phyloP scores from a whole-genome alignment of 2,113 vertebrate genomes.

The Odontesthes bonariensis region DNA sequence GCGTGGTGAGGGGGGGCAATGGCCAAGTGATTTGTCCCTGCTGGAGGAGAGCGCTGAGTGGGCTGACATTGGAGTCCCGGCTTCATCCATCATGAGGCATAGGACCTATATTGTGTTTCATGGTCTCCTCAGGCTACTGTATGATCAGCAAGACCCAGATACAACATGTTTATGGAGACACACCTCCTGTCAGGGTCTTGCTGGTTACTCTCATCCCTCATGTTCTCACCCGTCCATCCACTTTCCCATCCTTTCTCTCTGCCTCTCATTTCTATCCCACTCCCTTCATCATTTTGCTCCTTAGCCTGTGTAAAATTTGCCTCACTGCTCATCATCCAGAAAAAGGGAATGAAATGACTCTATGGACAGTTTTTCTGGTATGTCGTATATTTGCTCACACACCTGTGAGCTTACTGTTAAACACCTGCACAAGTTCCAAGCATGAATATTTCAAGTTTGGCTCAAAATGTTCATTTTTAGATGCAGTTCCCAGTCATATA shows the following conservation, averaged over 20 bases:
- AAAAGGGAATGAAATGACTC: constrained; percentile 39
- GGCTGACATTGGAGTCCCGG: constrained; percentile 53
- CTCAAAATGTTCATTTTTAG: not conserved
- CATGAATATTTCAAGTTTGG: not conserved
- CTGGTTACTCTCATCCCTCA: constrained; percentile 58
- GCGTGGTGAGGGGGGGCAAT: constrained; percentile 38
- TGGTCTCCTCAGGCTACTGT: constrained; percentile 60
- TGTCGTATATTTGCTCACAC: constrained; percentile 1
- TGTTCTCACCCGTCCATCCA: constrained; percentile 53
- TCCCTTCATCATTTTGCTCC: constrained; percentile 48
- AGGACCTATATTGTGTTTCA: constrained; percentile 66
- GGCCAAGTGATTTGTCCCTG: constrained; percentile 70
- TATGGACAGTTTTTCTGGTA: constrained; percentile 26
- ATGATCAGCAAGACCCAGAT: constrained; percentile 67
- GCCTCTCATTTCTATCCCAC: constrained; percentile 29
- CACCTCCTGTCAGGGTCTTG: constrained; percentile 45
- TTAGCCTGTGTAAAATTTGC: constrained; percentile 45
- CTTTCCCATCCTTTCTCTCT: constrained; percentile 11
- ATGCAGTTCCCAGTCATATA: not conserved
- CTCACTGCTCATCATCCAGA: constrained; percentile 45
- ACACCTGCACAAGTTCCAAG: not conserved
- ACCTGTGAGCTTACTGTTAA: not conserved
- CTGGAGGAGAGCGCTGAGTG: constrained; percentile 64
- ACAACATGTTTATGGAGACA: constrained; percentile 66
- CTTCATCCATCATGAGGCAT: constrained; percentile 75